Evolutionary conservation across 2,888 invertebrate genomes (phyloP).

Genomic region (Chymomyza amoena): DNA sequence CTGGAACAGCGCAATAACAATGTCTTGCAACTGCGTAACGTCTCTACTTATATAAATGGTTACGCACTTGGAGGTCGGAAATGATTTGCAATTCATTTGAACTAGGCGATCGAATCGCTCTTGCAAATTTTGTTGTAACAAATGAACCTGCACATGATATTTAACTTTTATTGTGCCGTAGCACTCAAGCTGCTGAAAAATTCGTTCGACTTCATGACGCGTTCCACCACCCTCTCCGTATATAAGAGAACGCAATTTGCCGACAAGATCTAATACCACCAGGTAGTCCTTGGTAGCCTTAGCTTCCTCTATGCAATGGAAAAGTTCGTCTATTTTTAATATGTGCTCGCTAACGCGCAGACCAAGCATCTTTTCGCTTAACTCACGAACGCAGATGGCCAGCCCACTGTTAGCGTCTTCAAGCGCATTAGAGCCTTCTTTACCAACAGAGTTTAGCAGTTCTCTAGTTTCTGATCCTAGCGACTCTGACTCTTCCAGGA

Average conservation of each 20-base stretch:
- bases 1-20: conserved; percentile 75
- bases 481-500: conserved; percentile 71
- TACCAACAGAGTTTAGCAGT: conserved; percentile 80
- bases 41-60: conserved; percentile 75
- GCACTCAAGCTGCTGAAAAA: conserved; percentile 74
- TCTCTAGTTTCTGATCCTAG: conserved; percentile 70
- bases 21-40: conserved; percentile 71
- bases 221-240: conserved; percentile 48
- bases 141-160: conserved; percentile 74
- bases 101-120: conserved; percentile 76
- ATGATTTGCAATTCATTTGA: conserved; percentile 74
- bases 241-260: conserved; percentile 71
- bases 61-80: conserved; percentile 75
- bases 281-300: conserved; percentile 74
- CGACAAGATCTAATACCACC: conserved; percentile 69
- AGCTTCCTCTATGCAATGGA: conserved; percentile 77
- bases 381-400: conserved; percentile 80
- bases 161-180: conserved; percentile 76
- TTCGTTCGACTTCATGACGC: conserved; percentile 61
- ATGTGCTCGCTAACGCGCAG: conserved; percentile 77
- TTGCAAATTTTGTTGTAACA: conserved; percentile 75
- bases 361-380: conserved; percentile 82
- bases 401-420: conserved; percentile 82
- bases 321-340: conserved; percentile 79
- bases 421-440: conserved; percentile 82